Percentiles rank a stretch among this genome's conserved stretches.
phyloP scores from a whole-genome alignment of 2,113 vertebrate genomes.

The Notothenia coriiceps region DNA sequence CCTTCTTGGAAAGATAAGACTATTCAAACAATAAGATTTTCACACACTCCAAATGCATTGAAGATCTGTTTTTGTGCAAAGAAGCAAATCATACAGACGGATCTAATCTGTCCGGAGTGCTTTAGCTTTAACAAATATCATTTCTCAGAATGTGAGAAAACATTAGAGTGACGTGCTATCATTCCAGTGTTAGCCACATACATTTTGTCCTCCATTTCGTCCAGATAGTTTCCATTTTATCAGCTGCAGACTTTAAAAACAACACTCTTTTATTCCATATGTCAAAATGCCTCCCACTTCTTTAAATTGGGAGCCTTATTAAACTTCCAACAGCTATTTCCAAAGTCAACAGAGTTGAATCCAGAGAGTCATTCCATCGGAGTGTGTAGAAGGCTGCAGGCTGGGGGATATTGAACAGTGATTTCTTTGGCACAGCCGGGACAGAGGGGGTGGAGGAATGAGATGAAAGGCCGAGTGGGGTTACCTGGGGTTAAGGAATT shows the following conservation, averaged over 20 bases:
- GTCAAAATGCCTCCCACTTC: conserved; percentile 59
- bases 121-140: conserved; percentile 16
- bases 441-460: conserved; percentile 63
- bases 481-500: conserved; percentile 61
- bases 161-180: conserved; percentile 3
- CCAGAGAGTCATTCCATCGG: conserved; percentile 70
- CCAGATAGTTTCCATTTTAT: conserved; percentile 43
- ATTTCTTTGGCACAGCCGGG: conserved; percentile 67
- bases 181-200: conserved; percentile 13
- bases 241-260: conserved; percentile 54
- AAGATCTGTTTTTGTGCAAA: conserved; percentile 1
- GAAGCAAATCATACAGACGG: neutral
- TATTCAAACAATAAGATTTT: conserved; percentile 47
- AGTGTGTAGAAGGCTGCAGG: conserved; percentile 46
- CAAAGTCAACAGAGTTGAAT: conserved; percentile 77
- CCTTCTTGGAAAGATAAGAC: conserved; percentile 32
- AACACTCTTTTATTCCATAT: conserved; percentile 57
- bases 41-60: conserved; percentile 6
- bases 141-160: conserved; percentile 36
- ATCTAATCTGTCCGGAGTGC: conserved; percentile 1
- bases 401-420: conserved; percentile 68
- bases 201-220: conserved; percentile 10
- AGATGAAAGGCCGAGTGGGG: conserved; percentile 51
- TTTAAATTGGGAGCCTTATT: conserved; percentile 60
- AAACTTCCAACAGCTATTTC: conserved; percentile 60